Base-by-base conservation (phyloP, 2,113 vertebrate species). In the Pluvialis apricaria region DNA sequence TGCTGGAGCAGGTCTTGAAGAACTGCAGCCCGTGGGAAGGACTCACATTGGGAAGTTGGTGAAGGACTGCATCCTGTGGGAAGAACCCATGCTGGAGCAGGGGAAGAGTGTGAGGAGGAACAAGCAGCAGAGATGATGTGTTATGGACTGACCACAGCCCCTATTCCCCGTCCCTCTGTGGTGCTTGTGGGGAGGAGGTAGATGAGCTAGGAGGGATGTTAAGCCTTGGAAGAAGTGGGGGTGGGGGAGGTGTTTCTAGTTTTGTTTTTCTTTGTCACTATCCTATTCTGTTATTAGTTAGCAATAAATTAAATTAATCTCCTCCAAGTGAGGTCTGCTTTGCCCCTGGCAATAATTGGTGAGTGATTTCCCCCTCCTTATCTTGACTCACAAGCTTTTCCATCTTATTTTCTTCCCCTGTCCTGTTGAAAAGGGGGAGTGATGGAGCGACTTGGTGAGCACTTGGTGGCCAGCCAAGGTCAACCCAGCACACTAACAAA, bases 141-240 rank as follows among this genome's bases (percentile, higher is more conserved):
- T 54, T 76, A 40, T 9, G 26, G 51, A 42, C 29, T 42, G 21
- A 71, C 44, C 19, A 29, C 24, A 65, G 25, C 3, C 11, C 11
- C 10, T 15, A 10, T 38, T 65, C 24, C 44, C 31, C 1, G 0
- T 45, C 12, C 20, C 13, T 31, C 36, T 49, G 24, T 0, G 0
- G 14, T 49, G 38, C 26, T 24, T 72, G 22, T 31, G 11, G 4
- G 47, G 15, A 61, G 26, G 15, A 68, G 72, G 10, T 38, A 55
- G 11, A 55, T 34, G 9, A 80, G 45, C 7, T 57, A 62, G 55
- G 55, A 76, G 12, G 14, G 15, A 81, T 62, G 47, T 1, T 51
- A 36, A 57, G 17, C 29, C 49, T 81, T 57, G 20, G 42, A 47
- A 69, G 36, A 75, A 62, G 22, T 26, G 13, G 42, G 20, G 13